A percentile compares a stretch with the other conserved stretches of the same genome.
Evolutionary conservation across 2,113 vertebrate genomes (phyloP).

Genomic region (Dasyprocta punctata): DNA sequence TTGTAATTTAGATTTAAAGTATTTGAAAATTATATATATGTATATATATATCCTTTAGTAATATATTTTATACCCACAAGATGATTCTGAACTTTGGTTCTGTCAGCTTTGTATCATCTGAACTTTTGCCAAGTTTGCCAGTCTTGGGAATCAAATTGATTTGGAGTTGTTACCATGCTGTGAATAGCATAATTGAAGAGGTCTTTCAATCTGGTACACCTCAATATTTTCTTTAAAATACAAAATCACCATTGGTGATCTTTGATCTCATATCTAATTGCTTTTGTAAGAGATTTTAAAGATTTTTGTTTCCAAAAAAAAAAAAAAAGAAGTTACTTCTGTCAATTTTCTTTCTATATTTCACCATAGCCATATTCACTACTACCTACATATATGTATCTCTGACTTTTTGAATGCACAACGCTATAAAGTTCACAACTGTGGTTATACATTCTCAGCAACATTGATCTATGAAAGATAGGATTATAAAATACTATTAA

Average conservation of each 20-base stretch:
- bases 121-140: conserved; percentile 1
- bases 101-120: conserved; percentile 39
- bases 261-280: not conserved
- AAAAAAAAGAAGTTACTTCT: not conserved
- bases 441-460: not conserved
- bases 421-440: not conserved
- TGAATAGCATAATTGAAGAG: not conserved
- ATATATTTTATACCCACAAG: not conserved
- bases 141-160: not conserved
- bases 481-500: not conserved
- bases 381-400: not conserved
- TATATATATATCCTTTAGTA: not conserved
- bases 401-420: not conserved
- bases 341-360: not conserved
- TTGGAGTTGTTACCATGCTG: not conserved
- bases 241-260: not conserved
- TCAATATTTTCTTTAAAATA: conserved; percentile 39
- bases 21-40: not conserved
- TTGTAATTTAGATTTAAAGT: not conserved
- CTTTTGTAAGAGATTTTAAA: not conserved
- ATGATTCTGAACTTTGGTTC: not conserved
- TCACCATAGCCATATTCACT: not conserved
- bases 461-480: not conserved
- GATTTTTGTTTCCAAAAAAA: not conserved
- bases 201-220: not conserved